Percentiles rank a stretch among this genome's conserved stretches.
Conservation (phyloP, 1,140 invertebrate genomes). For the Coptotermes formosanus region DNA sequence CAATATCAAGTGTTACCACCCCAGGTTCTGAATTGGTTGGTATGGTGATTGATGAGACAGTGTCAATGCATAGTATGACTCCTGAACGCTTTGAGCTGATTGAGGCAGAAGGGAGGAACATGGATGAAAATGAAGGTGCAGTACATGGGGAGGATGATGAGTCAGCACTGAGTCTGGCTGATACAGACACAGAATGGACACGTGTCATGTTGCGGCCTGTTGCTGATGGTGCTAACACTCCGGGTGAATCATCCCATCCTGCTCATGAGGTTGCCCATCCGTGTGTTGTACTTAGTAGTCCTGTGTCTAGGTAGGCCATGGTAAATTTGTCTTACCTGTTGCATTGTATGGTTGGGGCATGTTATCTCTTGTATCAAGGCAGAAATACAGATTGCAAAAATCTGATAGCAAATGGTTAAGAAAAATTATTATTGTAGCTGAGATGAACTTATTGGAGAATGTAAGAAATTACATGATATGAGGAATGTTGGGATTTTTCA, state of each 20-base stretch:
- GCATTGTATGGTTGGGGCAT: background rate
- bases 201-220: conserved; percentile 35
- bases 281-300: conserved; percentile 19
- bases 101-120: conserved; percentile 38
- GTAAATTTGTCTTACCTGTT: background rate
- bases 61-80: conserved; percentile 40
- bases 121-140: conserved; percentile 2
- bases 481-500: no score
- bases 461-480: no score
- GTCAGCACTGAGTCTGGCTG: conserved; percentile 22
- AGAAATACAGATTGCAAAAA: background rate
- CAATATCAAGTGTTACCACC: conserved; percentile 22
- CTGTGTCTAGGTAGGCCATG: conserved; percentile 10
- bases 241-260: background rate
- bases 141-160: conserved; percentile 19
- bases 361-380: background rate
- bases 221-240: background rate
- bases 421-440: no score
- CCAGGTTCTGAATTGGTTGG: conserved; percentile 22
- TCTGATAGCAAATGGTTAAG: no score
- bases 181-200: conserved; percentile 41
- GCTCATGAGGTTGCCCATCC: background rate
- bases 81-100: conserved; percentile 48
- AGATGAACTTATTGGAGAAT: no score
- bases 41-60: conserved; percentile 12